phyloP scores from a whole-genome alignment of 1,140 invertebrate genomes.

The Hyles euphorbiae region DNA sequence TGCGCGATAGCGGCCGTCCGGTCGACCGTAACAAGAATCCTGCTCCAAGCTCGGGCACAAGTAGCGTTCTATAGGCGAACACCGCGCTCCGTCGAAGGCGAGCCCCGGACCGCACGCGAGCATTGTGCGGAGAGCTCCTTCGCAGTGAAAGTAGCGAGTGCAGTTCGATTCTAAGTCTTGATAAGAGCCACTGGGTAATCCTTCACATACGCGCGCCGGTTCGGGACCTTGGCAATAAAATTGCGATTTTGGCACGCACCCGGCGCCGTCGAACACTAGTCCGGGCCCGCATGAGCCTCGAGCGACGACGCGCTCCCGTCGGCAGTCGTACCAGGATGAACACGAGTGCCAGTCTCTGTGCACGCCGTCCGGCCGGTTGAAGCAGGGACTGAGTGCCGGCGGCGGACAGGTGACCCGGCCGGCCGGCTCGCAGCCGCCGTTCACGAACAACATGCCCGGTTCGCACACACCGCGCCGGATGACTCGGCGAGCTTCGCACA shows the following conservation, averaged over 20 bases:
- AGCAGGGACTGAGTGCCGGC: conserved; percentile 58
- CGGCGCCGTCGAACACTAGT: conserved; percentile 57
- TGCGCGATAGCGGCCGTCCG: conserved; percentile 77
- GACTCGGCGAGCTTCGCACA: conserved; percentile 66
- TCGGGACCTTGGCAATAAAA: conserved; percentile 66
- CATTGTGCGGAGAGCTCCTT: conserved; percentile 52
- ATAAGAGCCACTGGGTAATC: conserved; percentile 68
- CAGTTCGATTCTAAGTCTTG: conserved; percentile 71
- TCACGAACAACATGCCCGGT: conserved; percentile 62
- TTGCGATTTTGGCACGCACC: conserved; percentile 40
- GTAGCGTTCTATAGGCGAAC: conserved; percentile 50
- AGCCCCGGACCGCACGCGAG: conserved; percentile 60
- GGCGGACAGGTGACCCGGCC: conserved; percentile 54
- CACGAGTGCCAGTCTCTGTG: conserved; percentile 66
- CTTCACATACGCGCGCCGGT: conserved; percentile 57
- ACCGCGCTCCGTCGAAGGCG: conserved; percentile 73
- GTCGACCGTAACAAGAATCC: conserved; percentile 69
- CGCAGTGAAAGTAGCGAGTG: conserved; percentile 73
- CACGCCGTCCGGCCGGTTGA: conserved; percentile 55
- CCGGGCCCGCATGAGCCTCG: conserved; percentile 48
- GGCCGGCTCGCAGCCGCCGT: conserved; percentile 58
- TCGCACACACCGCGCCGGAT: conserved; percentile 72
- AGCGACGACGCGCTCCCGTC: conserved; percentile 48
- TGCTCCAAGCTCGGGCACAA: conserved; percentile 67
- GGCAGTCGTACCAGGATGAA: conserved; percentile 58